Conservation (phyloP, 2,888 invertebrate species). For the Coenonympha glycerion region DNA sequence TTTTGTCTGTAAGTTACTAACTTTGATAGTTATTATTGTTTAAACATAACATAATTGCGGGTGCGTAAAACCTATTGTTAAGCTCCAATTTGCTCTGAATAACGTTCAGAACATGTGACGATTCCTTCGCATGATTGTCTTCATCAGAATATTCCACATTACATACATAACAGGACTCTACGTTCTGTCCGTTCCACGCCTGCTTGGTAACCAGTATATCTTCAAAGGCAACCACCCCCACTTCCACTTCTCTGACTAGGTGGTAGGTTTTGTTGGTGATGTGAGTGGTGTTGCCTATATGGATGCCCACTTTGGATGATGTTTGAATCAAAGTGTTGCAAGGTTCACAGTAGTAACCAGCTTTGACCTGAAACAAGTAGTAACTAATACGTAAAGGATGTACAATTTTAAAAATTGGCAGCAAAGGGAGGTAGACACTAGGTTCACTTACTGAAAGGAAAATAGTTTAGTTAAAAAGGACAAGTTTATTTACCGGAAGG, state of each 20-base stretch:
- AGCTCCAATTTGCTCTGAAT: conserved; percentile 41
- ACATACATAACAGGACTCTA: conserved; percentile 44
- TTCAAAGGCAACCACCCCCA: conserved; percentile 36
- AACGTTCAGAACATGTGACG: conserved; percentile 41
- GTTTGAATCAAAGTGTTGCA: conserved; percentile 45
- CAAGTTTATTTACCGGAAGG: conserved; percentile 41
- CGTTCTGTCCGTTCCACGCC: conserved; percentile 48
- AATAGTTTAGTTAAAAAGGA: conserved; percentile 33
- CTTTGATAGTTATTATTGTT: no score
- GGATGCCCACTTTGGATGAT: conserved; percentile 38
- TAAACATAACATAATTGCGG: no score
- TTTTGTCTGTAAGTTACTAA: no score
- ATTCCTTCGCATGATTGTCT: conserved; percentile 35
- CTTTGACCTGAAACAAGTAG: conserved; percentile 43
- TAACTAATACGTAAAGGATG: no score
- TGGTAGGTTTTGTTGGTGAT: conserved; percentile 33
- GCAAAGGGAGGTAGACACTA: no score
- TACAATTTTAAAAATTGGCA: no score
- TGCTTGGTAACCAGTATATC: conserved; percentile 38
- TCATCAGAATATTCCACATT: conserved; percentile 40
- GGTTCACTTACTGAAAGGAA: no score
- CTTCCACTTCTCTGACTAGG: conserved; percentile 30
- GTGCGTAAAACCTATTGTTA: no score
- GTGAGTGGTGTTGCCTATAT: conserved; percentile 38
- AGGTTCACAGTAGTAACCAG: conserved; percentile 49